Percentiles rank a stretch among this genome's conserved stretches.
phyloP scores from a whole-genome alignment of 2,888 invertebrate genomes.

The Drosophila stalkeri region DNA sequence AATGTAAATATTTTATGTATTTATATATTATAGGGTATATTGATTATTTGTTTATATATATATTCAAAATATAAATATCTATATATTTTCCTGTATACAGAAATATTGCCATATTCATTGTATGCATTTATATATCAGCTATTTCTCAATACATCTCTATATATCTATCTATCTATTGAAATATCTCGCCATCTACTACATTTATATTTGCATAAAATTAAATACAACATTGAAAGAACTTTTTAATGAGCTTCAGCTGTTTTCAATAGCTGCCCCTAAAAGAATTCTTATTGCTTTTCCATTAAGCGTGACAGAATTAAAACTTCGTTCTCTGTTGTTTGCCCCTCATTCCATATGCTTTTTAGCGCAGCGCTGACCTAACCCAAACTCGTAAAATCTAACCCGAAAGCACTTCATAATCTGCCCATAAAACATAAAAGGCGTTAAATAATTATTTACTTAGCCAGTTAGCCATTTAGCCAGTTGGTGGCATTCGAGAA shows the following conservation, averaged over 20 bases:
- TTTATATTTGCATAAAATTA: background rate
- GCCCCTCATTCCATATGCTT: conserved; percentile 9
- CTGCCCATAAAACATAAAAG: conserved; percentile 60
- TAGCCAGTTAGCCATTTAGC: conserved; percentile 44
- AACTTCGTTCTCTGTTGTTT: conserved; percentile 23
- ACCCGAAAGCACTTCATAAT: conserved; percentile 52
- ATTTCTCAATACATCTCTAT: background rate
- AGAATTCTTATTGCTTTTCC: conserved; percentile 29
- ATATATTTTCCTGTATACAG: background rate
- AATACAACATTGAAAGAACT: background rate
- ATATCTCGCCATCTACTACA: no score
- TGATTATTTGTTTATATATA: background rate
- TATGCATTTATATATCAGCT: no score
- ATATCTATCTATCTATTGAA: background rate
- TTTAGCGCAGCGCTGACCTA: conserved; percentile 35
- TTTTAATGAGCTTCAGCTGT: conserved; percentile 28
- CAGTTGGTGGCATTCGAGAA: conserved; percentile 53
- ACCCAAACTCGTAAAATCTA: conserved; percentile 51
- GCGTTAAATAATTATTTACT: conserved; percentile 73
- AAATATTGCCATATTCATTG: no score
- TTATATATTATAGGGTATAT: background rate
- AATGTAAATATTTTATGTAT: background rate
- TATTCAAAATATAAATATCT: background rate
- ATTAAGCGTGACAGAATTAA: conserved; percentile 46
- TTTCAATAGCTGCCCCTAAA: background rate